Conservation (phyloP, 2,113 vertebrate species). For the Dolichallabes microphthalmus region DNA sequence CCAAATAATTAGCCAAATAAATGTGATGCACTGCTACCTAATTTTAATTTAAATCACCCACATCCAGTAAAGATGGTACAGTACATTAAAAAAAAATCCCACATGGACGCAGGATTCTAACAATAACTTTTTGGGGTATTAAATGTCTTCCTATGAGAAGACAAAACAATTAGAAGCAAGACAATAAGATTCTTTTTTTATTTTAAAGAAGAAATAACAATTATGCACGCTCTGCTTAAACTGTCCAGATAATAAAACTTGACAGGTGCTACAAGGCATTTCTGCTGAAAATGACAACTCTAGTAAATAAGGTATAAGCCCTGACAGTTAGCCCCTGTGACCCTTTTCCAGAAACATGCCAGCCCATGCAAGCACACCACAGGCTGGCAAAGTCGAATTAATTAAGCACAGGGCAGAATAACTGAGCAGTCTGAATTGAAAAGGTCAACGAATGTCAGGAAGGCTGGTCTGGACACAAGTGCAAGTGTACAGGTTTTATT, state of each 20-base stretch:
- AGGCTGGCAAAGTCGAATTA: constrained; percentile 30
- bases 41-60: neutral
- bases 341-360: neutral
- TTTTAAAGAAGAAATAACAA: neutral
- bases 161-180: neutral
- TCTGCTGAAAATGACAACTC: constrained; percentile 39
- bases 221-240: neutral
- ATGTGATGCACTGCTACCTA: neutral
- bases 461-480: too few species aligned
- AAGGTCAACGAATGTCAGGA: constrained; percentile 27
- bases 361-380: neutral
- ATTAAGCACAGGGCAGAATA: constrained; percentile 23
- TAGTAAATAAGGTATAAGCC: constrained; percentile 45
- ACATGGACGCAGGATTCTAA: neutral
- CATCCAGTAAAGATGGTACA: neutral
- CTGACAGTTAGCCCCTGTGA: constrained; percentile 33
- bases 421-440: constrained; percentile 5
- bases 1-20: neutral
- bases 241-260: constrained; percentile 7
- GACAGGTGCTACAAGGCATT: constrained; percentile 13
- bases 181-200: neutral
- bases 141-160: neutral
- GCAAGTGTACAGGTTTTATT: too few species aligned
- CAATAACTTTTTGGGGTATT: neutral
- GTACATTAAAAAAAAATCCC: neutral